phyloP scores from a whole-genome alignment of 2,113 vertebrate species.

The Coregonus clupeaformis region DNA sequence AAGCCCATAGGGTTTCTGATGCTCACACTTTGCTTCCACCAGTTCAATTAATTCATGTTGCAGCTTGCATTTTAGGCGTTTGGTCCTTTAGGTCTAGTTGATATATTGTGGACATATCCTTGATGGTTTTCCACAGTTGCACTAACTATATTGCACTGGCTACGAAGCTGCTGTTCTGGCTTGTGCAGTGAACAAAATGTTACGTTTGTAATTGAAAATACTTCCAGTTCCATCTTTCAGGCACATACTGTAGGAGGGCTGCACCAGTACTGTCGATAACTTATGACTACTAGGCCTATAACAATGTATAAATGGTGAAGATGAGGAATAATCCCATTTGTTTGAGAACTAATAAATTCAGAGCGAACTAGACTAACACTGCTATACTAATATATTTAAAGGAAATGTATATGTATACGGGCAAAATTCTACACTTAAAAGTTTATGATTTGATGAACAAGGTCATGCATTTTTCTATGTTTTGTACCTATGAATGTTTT shows the following conservation, averaged over 20 bases:
- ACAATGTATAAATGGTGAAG: too few species aligned
- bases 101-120: not conserved
- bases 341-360: not conserved
- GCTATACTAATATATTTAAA: not conserved
- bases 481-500: conserved; percentile 8
- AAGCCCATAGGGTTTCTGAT: not conserved
- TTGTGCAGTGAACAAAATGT: not conserved
- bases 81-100: not conserved
- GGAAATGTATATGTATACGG: not conserved
- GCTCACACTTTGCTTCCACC: not conserved
- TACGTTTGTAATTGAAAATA: not conserved
- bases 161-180: conserved; percentile 3
- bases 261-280: not conserved
- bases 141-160: conserved; percentile 17
- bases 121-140: not conserved
- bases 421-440: not conserved
- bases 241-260: not conserved
- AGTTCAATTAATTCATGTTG: not conserved
- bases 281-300: too few species aligned
- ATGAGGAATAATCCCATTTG: not conserved
- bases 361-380: not conserved
- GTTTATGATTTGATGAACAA: not conserved
- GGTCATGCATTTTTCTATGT: conserved; percentile 5
- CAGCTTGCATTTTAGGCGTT: not conserved
- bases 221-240: not conserved